Base-by-base conservation (phyloP, 2,888 invertebrate genomes). In the Philereme vetulata region DNA sequence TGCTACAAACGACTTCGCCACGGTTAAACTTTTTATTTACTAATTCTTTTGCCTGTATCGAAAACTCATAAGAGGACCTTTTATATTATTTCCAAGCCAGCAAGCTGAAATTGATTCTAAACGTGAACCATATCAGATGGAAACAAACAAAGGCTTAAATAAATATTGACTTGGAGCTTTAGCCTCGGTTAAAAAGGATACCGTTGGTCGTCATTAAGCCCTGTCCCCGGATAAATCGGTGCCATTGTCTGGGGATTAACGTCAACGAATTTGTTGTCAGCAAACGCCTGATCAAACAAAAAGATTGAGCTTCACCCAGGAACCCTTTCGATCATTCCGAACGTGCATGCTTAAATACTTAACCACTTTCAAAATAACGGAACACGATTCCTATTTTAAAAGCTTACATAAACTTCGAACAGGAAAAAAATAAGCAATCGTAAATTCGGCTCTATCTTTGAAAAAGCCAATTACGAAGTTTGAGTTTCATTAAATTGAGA, bases 191-290 rank as follows among this genome's bases (percentile, higher is more conserved):
- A 79, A 77, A 82, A 82, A 81, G 80, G 81, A 82, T 81, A 78
- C 81, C 80, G 80, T 81, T 78, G 78, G 80, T 75, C 74, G 79
- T 81, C 80, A 81, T 82, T 84, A 77, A 75, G 76, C 72, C 69
- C 72, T 72, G 74, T 75, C 78, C 74, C 76, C 69, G 80, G 80
- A 87, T 88, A 82, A 86, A 89, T 84, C 82, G 77, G 78, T 78
- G 71, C 86, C 78, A 91, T 92, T 92, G 90, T 92, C 82, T 84
- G 72, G 78, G 90, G 91, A 92, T 92, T 91, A 91, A 80, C 86
- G 91, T 91, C 91, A 88, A 88, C 88, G 85, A 88, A 90, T 85
- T 88, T 85, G 86, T 89, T 88, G 89, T 88, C 88, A 88, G 88
- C 90, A 87, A 86, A 89, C 86, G 90, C 87, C 85, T 86, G 90